Conservation (phyloP, 2,888 invertebrate genomes). For the Lasioglossum zephyrum region DNA sequence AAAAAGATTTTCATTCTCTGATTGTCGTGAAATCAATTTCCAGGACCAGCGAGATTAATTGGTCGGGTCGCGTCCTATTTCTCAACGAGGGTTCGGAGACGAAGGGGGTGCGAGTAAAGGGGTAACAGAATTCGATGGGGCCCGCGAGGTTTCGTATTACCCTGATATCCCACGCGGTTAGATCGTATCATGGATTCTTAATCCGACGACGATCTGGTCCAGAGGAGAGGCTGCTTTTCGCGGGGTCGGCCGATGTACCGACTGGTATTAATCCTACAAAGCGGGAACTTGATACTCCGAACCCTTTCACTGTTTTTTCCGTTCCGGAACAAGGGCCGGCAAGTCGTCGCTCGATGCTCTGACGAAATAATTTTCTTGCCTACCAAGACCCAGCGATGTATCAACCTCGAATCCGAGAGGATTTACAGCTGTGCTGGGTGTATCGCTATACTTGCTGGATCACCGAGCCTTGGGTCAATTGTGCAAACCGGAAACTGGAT, state of each 20-base stretch:
- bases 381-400: slow-evolving; percentile 4
- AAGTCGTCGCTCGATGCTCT: slow-evolving; percentile 8
- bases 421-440: neutral
- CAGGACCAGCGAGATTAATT: slow-evolving; percentile 42
- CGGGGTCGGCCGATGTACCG: slow-evolving; percentile 33
- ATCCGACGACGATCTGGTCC: slow-evolving; percentile 58
- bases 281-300: slow-evolving; percentile 24
- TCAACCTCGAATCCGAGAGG: neutral
- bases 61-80: slow-evolving; percentile 33
- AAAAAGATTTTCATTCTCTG: neutral
- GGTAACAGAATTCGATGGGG: slow-evolving; percentile 37
- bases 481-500: neutral
- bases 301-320: slow-evolving; percentile 18
- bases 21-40: neutral
- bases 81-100: slow-evolving; percentile 23
- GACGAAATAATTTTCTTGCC: slow-evolving; percentile 35
- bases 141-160: slow-evolving; percentile 61
- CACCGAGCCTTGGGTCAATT: neutral
- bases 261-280: slow-evolving; percentile 36
- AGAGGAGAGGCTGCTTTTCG: slow-evolving; percentile 29
- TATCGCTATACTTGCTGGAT: neutral
- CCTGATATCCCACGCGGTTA: slow-evolving; percentile 62
- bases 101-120: slow-evolving; percentile 19
- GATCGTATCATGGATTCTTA: slow-evolving; percentile 56
- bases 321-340: slow-evolving; percentile 2